A percentile compares a stretch with the other conserved stretches of the same genome.
phyloP scores from a whole-genome alignment of 2,888 invertebrate genomes.

The Gortyna flavago region DNA sequence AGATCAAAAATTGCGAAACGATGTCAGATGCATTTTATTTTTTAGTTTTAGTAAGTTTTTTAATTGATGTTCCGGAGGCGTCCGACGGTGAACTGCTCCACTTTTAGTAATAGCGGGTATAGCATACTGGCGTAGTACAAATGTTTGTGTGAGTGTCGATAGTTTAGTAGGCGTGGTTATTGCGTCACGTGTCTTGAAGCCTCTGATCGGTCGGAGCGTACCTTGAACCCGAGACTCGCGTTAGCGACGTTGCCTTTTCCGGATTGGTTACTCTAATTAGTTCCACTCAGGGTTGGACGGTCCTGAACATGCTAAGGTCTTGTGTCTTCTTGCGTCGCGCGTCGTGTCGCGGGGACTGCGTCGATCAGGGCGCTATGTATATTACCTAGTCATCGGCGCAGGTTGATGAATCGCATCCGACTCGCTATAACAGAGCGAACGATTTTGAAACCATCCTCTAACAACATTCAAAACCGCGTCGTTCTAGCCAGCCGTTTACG shows the following conservation, averaged over 20 bases:
- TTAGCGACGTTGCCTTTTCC: slow-evolving; percentile 20
- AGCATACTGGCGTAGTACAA: slow-evolving; percentile 89
- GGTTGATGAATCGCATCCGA: slow-evolving; percentile 57
- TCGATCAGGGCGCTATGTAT: slow-evolving; percentile 55
- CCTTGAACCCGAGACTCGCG: slow-evolving; percentile 16
- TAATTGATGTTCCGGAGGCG: slow-evolving; percentile 76
- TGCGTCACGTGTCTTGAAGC: slow-evolving; percentile 63
- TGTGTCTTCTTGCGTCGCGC: not conserved
- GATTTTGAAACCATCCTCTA: slow-evolving; percentile 44
- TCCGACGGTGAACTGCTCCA: slow-evolving; percentile 74
- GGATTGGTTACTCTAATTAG: not conserved
- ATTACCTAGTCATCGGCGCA: slow-evolving; percentile 76
- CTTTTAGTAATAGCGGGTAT: slow-evolving; percentile 79
- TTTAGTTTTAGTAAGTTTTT: slow-evolving; percentile 78
- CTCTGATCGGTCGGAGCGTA: slow-evolving; percentile 38
- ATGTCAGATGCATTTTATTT: slow-evolving; percentile 81
- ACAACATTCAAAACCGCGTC: slow-evolving; percentile 46
- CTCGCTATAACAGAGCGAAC: slow-evolving; percentile 53
- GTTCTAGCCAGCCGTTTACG: slow-evolving; percentile 43
- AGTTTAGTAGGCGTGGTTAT: slow-evolving; percentile 67
- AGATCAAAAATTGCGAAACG: slow-evolving; percentile 75
- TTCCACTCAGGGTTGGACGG: not conserved
- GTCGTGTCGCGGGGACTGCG: slow-evolving; percentile 4
- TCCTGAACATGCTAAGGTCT: slow-evolving; percentile 20
- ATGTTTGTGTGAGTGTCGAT: slow-evolving; percentile 82